phyloP scores from a whole-genome alignment of 2,113 vertebrate genomes.

The Nibea coibor region DNA sequence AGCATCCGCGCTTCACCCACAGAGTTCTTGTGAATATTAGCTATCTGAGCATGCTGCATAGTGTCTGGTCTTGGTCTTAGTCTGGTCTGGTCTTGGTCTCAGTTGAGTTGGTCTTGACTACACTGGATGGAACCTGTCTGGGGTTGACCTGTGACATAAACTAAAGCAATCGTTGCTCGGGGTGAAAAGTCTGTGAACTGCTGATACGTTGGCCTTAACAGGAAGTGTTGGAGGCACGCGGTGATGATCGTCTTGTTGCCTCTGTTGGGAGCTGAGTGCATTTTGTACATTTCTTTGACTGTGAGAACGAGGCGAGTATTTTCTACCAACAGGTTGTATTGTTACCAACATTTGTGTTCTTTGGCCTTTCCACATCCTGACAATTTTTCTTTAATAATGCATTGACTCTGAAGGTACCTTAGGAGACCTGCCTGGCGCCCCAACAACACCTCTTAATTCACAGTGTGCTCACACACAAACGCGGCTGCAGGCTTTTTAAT shows the following conservation, averaged over 20 bases:
- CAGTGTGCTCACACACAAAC: conserved; percentile 17
- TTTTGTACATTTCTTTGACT: conserved; percentile 18
- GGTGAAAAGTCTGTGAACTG: background rate
- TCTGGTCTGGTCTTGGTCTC: too few species aligned
- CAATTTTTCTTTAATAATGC: conserved; percentile 45
- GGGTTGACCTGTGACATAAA: conserved; percentile 17
- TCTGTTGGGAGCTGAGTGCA: background rate
- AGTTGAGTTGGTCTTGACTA: too few species aligned
- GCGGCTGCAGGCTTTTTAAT: conserved; percentile 64
- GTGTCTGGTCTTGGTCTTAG: too few species aligned
- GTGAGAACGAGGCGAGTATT: background rate
- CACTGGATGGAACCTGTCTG: background rate
- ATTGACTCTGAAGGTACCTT: conserved; percentile 49
- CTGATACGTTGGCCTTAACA: background rate
- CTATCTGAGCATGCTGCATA: too few species aligned
- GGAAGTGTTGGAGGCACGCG: too few species aligned
- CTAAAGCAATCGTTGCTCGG: background rate
- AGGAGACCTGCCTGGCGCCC: conserved; percentile 42
- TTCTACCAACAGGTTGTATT: conserved; percentile 40
- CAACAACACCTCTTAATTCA: conserved; percentile 63
- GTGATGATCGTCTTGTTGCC: background rate
- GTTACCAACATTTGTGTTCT: conserved; percentile 28
- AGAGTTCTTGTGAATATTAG: too few species aligned
- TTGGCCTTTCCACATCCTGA: conserved; percentile 24
- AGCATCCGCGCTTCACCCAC: too few species aligned